phyloP scores from a whole-genome alignment of 2,113 vertebrate species.

The Pterophyllum scalare region DNA sequence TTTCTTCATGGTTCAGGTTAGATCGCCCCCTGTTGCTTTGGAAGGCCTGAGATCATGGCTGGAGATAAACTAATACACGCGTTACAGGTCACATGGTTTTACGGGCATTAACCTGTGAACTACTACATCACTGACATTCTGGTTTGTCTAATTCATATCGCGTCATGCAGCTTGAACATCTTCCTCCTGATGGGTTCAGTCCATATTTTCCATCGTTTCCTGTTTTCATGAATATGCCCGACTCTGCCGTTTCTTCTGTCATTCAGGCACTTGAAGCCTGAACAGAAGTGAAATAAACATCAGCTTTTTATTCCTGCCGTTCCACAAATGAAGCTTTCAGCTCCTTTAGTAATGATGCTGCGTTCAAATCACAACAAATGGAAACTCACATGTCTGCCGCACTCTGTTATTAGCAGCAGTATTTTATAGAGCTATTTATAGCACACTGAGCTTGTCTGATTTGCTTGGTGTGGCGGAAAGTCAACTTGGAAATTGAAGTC shows the following conservation, averaged over 20 bases:
- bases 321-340: conserved; percentile 1
- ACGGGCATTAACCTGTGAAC: background rate
- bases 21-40: background rate
- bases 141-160: background rate
- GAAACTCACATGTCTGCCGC: conserved; percentile 31
- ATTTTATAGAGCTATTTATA: conserved; percentile 70
- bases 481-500: conserved; percentile 60
- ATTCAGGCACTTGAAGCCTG: background rate
- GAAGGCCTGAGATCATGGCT: too few species aligned
- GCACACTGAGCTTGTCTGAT: conserved; percentile 60
- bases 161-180: background rate
- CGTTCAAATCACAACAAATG: conserved; percentile 19
- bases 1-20: background rate
- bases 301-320: background rate
- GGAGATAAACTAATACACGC: background rate
- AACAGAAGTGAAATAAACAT: background rate
- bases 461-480: conserved; percentile 69
- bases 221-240: too few species aligned
- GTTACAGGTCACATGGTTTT: background rate
- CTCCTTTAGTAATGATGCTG: conserved; percentile 8
- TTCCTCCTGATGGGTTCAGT: background rate
- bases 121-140: background rate
- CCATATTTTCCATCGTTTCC: background rate
- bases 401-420: conserved; percentile 63
- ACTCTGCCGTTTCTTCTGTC: background rate